A percentile compares a stretch with the other conserved stretches of the same genome.
phyloP scores from a whole-genome alignment of 2,113 vertebrate species.

The Chlamydotis undulata region DNA sequence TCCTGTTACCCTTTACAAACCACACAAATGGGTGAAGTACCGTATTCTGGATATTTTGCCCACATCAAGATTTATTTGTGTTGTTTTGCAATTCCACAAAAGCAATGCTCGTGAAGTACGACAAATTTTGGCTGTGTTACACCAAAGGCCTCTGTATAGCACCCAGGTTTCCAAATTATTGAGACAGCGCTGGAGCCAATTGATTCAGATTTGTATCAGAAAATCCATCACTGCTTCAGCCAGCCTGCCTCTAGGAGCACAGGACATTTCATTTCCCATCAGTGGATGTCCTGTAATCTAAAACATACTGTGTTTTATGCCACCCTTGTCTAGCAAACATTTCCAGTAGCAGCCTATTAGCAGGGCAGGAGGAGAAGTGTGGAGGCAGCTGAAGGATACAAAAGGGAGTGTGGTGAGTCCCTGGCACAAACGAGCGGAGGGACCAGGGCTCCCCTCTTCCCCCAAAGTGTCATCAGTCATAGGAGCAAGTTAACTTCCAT shows the following conservation, averaged over 20 bases:
- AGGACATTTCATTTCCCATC: fast-evolving
- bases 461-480: not conserved
- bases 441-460: fast-evolving
- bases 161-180: not conserved
- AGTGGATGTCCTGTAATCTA: fast-evolving
- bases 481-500: fast-evolving
- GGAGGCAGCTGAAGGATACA: fast-evolving
- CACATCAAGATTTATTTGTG: not conserved
- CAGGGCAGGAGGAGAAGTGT: not conserved
- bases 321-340: not conserved
- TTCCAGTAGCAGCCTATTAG: not conserved
- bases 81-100: not conserved
- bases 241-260: not conserved
- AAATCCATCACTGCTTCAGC: not conserved
- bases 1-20: too few species aligned
- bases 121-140: fast-evolving
- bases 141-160: not conserved
- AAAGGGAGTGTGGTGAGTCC: not conserved
- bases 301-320: not conserved
- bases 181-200: not conserved
- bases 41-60: fast-evolving
- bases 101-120: not conserved
- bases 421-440: fast-evolving
- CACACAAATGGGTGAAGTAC: too few species aligned
- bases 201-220: fast-evolving